Conservation (phyloP, 2,797 vertebrate genomes). For the Margarornis squamiger region DNA sequence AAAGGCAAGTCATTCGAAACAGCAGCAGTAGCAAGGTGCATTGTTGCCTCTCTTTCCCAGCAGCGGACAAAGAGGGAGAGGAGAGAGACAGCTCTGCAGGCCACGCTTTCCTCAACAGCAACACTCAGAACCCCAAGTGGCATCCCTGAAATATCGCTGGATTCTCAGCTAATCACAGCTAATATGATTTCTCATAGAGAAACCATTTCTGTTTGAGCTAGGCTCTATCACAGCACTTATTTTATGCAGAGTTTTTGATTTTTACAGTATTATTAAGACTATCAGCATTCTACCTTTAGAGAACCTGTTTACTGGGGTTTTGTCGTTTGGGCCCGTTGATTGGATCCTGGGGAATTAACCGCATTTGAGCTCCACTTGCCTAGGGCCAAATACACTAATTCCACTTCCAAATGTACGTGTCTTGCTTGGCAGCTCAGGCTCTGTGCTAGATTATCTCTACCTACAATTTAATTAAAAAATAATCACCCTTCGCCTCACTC, state of each 20-base stretch:
- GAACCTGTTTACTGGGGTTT: not conserved
- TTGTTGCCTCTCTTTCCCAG: not conserved
- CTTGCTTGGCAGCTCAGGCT: conserved; percentile 45
- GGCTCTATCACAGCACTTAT: not conserved
- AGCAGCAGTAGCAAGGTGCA: not conserved
- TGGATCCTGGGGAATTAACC: conserved; percentile 41
- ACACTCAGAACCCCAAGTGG: not conserved
- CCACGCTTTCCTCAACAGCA: not conserved
- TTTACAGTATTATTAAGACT: not conserved
- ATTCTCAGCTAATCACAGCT: not conserved
- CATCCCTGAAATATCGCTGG: not conserved
- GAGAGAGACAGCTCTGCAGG: not conserved
- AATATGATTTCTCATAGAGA: not conserved
- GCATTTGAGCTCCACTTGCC: conserved; percentile 1
- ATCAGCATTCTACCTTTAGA: conserved; percentile 11
- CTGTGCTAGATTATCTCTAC: not conserved
- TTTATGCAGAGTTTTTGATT: not conserved
- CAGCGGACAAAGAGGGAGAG: not conserved
- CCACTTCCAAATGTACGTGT: conserved; percentile 20
- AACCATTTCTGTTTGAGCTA: not conserved
- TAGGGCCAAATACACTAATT: conserved; percentile 48
- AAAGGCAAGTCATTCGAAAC: not conserved
- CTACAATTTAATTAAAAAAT: conserved; percentile 57
- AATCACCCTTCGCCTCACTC: not conserved
- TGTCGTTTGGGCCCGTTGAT: conserved; percentile 20